These are phyloP conservation scores for Aegotheles bennettii DNA, from an alignment of 2,113 vertebrate species.

Conservation along the genomic window DNA sequence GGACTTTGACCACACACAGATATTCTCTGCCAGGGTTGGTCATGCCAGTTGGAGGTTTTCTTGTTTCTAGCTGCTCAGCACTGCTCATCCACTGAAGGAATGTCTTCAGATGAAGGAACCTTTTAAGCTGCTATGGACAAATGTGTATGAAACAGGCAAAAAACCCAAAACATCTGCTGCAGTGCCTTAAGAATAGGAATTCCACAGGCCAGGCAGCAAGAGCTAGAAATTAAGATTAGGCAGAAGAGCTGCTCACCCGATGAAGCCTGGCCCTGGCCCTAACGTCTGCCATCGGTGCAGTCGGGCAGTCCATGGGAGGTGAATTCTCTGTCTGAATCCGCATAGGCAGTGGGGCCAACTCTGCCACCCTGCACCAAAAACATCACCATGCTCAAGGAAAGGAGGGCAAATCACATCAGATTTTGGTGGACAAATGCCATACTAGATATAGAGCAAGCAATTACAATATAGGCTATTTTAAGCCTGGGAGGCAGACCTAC, in stretches of 20 bases:
- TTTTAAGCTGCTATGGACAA: background rate
- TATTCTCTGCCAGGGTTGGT: background rate
- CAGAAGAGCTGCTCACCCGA: background rate
- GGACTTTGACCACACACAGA: background rate
- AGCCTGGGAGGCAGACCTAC: background rate
- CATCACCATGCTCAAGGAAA: background rate
- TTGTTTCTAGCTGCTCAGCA: fast-evolving
- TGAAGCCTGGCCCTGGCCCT: background rate
- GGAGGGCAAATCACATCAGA: background rate
- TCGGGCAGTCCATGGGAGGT: fast-evolving
- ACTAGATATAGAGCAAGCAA: background rate
- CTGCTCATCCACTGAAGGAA: background rate
- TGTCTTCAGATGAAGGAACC: background rate
- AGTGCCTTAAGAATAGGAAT: background rate
- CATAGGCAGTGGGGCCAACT: background rate
- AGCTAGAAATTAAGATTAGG: background rate
- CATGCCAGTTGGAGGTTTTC: background rate
- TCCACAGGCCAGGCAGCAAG: background rate
- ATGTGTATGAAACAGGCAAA: background rate
- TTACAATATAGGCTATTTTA: background rate
- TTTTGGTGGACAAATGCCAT: background rate
- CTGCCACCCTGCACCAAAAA: background rate
- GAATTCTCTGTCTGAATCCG: background rate
- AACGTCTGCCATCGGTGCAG: background rate
- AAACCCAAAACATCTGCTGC: background rate